Evolutionary conservation across 2,888 invertebrate genomes (phyloP).

Genomic region (Argyra leucocephala): DNA sequence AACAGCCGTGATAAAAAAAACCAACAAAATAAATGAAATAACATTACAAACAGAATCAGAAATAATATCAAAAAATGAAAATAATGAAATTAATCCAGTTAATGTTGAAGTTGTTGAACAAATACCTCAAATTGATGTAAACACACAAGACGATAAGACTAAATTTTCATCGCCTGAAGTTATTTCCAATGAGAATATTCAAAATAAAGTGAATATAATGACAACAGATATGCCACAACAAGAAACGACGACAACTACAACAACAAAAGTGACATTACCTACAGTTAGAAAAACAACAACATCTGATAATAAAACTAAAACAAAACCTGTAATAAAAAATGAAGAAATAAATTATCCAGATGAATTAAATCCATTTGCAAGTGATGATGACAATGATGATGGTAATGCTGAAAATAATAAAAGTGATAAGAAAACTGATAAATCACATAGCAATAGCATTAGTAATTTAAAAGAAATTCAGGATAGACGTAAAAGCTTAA

Average conservation of each 20-base stretch:
- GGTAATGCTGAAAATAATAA: slow-evolving; percentile 26
- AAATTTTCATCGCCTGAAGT: slow-evolving; percentile 14
- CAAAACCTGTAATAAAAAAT: slow-evolving; percentile 6
- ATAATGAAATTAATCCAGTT: slow-evolving; percentile 13
- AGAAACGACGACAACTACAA: slow-evolving; percentile 11
- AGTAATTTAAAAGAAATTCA: slow-evolving; percentile 19
- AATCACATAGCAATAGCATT: too few species aligned
- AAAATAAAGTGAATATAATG: not conserved
- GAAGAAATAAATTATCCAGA: slow-evolving; percentile 54
- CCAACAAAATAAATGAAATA: not conserved
- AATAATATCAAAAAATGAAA: slow-evolving; percentile 15
- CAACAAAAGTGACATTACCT: not conserved
- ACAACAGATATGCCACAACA: slow-evolving; percentile 4
- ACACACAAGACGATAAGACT: slow-evolving; percentile 15
- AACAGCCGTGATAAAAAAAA: not conserved
- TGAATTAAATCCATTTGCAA: slow-evolving; percentile 74
- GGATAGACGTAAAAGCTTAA: slow-evolving; percentile 34
- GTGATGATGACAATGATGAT: slow-evolving; percentile 52
- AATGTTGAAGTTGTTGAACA: slow-evolving; percentile 11
- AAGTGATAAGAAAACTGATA: not conserved
- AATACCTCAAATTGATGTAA: slow-evolving; percentile 14
- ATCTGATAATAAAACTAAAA: slow-evolving; percentile 5
- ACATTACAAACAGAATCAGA: not conserved
- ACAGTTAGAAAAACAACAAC: not conserved
- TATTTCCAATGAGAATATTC: slow-evolving; percentile 16